Evolutionary conservation across 2,797 vertebrate genomes (phyloP), one percentile per base, ranked within the genome.

Genomic region (Chromobotia macracanthus): DNA sequence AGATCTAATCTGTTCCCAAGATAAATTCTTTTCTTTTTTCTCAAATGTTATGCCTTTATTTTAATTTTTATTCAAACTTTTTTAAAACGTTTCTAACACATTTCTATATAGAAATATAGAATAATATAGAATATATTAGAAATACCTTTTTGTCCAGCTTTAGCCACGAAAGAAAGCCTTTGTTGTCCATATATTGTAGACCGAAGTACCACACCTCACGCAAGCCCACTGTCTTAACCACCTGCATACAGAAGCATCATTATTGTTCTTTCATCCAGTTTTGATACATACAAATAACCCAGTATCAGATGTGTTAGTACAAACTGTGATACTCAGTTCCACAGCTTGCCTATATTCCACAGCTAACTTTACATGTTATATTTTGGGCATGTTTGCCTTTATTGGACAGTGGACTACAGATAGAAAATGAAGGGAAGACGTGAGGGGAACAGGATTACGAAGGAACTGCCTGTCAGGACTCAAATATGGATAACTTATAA

Each of bases 121-220:
- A 38, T n/a, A n/a, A n/a, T n/a, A n/a, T n/a, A n/a, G n/a, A n/a
- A n/a, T n/a, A n/a, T n/a, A n/a, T n/a, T n/a, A 48, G 64, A 35
- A 67, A 84, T 91, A 97, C 98, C 95, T 97, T 99, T 91, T 99
- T 99, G 10, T 98, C 95, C 64, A 93, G 88, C 84, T 95, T 96
- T 88, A 99, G 90, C 98, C 98, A 99, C 23, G 94, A 93, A 71
- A 89, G 41, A 85, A 95, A 93, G 76, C 96, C 96, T 92, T 94
- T 98, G 88, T 83, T 91, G 89, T 99, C 96, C 9, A 90, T 82
- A 35, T 96, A 98, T 89, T 97, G 96, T 77, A 99, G 94, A 84
- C 98, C 98, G 74, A 99, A 99, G 91, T 95, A 99, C 98, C 98
- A 99, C 3, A 94, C 89, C 87, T 99, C 98, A 77, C 98, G 92